These are phyloP conservation scores for Salvelinus alpinus DNA, from an alignment of 2,113 vertebrate species.

Conservation along the genomic window DNA sequence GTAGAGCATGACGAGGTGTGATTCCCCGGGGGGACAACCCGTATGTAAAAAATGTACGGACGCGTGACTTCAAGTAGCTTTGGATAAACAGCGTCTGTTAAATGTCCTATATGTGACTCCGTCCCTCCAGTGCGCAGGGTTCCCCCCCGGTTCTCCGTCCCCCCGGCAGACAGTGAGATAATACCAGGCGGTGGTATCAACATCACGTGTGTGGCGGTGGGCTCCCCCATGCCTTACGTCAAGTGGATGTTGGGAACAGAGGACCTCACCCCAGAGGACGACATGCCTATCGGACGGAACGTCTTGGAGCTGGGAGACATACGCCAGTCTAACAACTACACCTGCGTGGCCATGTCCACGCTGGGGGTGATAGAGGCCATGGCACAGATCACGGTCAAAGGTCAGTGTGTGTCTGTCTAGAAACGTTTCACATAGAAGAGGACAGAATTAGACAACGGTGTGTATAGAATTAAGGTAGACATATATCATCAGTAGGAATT, in stretches of 20 bases:
- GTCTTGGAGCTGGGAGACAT: constrained; percentile 96
- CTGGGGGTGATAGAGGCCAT: constrained; percentile 97
- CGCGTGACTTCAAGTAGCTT: no score
- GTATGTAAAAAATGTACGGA: no score
- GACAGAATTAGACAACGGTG: no score
- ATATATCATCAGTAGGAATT: no score
- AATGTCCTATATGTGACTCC: constrained; percentile 58
- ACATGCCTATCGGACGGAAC: constrained; percentile 98
- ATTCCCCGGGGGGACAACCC: no score
- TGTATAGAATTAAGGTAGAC: no score
- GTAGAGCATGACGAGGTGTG: no score
- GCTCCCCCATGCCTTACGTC: constrained; percentile 98
- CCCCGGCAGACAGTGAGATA: constrained; percentile 96
- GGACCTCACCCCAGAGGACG: constrained; percentile 96
- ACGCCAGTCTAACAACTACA: constrained; percentile 97
- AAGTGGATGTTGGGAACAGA: constrained; percentile 99
- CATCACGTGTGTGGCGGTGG: constrained; percentile 97
- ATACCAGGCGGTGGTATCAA: constrained; percentile 98
- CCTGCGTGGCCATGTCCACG: constrained; percentile 99
- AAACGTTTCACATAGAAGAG: no score
- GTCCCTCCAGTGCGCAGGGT: constrained; percentile 90
- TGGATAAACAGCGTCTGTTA: background rate
- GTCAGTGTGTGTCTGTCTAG: constrained; percentile 58
- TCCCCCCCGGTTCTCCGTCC: constrained; percentile 96
- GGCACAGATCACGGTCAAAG: constrained; percentile 97